A percentile compares a stretch with the other conserved stretches of the same genome.
These are phyloP conservation scores for Pseudochromis fuscus DNA, from an alignment of 2,797 vertebrate species.

Conservation along the genomic window DNA sequence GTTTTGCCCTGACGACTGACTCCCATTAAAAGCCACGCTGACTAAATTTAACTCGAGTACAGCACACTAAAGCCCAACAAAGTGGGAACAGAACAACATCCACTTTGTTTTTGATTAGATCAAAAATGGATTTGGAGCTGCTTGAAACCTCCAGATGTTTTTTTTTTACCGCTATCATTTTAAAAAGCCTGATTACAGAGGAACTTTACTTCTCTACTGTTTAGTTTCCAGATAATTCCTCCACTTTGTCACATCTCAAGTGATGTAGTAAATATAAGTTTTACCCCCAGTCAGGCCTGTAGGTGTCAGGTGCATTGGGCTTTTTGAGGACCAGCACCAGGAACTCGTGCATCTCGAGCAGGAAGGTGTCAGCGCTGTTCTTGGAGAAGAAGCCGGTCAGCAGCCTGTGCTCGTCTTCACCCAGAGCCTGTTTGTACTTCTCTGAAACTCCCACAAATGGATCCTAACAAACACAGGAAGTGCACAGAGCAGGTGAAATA, in stretches of 20 bases:
- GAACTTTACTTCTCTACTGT: background rate
- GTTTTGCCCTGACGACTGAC: background rate
- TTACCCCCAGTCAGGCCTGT: conserved; percentile 89
- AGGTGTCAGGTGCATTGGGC: conserved; percentile 73
- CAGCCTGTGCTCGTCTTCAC: conserved; percentile 69
- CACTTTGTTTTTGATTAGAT: conserved; percentile 2
- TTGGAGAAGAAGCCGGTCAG: conserved; percentile 88
- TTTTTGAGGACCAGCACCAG: conserved; percentile 87
- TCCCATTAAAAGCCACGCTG: background rate
- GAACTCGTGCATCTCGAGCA: conserved; percentile 94
- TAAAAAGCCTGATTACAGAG: background rate
- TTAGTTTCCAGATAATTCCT: background rate
- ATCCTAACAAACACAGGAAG: conserved; percentile 83
- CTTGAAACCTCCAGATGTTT: background rate
- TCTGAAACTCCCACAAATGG: conserved; percentile 86
- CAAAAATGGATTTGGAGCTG: background rate
- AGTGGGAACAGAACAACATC: conserved; percentile 4
- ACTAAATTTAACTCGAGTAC: conserved; percentile 1
- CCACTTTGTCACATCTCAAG: background rate
- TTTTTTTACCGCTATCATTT: background rate
- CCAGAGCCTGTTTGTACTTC: conserved; percentile 85
- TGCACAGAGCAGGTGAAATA: background rate
- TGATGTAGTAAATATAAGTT: background rate
- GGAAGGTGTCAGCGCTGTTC: conserved; percentile 85
- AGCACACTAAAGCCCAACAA: background rate